Evolutionary conservation across 1,140 invertebrate genomes (phyloP).

Genomic region (Solenopsis invicta): DNA sequence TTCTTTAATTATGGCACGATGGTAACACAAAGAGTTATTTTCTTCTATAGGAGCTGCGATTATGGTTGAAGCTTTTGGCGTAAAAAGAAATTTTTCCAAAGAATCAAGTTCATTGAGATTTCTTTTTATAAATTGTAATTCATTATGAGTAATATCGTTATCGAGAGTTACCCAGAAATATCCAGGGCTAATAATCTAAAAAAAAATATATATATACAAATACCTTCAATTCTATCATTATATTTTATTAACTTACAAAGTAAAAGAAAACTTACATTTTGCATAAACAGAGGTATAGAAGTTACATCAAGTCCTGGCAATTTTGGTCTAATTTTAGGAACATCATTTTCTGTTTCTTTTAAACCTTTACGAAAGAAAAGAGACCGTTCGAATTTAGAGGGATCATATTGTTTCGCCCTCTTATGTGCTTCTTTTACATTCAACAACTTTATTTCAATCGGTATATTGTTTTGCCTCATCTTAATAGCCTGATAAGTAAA

Average conservation of each 20-base stretch:
- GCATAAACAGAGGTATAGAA: conserved; percentile 84
- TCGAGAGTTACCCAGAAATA: conserved; percentile 89
- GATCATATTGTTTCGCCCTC: conserved; percentile 18
- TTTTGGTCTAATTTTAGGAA: conserved; percentile 74
- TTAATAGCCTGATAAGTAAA: conserved; percentile 87
- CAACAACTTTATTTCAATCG: conserved; percentile 87
- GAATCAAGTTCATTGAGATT: background rate
- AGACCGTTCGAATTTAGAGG: background rate
- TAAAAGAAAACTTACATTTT: conserved; percentile 81
- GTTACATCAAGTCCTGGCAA: conserved; percentile 87
- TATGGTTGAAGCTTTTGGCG: conserved; percentile 73
- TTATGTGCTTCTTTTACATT: conserved; percentile 68
- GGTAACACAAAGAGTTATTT: conserved; percentile 75
- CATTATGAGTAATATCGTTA: conserved; percentile 79
- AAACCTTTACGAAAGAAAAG: conserved; percentile 2
- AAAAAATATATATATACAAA: background rate
- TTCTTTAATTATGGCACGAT: conserved; percentile 82
- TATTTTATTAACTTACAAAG: background rate
- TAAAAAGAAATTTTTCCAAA: background rate
- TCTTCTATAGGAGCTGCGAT: conserved; percentile 81
- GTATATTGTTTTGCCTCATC: conserved; percentile 88
- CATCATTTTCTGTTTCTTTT: background rate
- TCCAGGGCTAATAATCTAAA: conserved; percentile 87
- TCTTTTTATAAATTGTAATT: conserved; percentile 76
- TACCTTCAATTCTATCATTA: background rate